phyloP scores from a whole-genome alignment of 2,113 vertebrate species.

The Lycaon pictus region DNA sequence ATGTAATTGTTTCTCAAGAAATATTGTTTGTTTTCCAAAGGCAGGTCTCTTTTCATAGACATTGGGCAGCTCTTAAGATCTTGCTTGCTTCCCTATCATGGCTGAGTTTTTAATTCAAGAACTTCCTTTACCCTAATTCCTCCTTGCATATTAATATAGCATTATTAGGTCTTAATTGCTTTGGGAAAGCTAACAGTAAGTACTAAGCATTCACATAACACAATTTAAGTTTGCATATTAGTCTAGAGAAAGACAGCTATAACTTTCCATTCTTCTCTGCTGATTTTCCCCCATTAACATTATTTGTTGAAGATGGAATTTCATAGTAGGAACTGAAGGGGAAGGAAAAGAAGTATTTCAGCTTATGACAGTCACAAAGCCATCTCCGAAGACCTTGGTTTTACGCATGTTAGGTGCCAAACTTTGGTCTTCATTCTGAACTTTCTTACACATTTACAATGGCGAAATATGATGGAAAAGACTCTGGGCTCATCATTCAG shows the following conservation, averaged over 20 bases:
- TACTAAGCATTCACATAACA: neutral
- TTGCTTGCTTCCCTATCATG: neutral
- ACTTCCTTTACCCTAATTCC: neutral
- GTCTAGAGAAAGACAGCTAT: neutral
- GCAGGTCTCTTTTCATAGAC: neutral
- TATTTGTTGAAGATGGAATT: neutral
- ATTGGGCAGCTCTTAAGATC: neutral
- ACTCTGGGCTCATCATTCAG: slow-evolving; percentile 41
- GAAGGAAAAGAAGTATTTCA: neutral
- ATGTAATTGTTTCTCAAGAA: neutral
- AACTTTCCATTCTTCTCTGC: neutral
- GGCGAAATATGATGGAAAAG: slow-evolving; percentile 44
- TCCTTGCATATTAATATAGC: neutral
- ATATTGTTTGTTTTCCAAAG: neutral
- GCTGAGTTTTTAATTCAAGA: neutral
- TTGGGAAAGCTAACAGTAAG: neutral
- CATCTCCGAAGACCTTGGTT: neutral
- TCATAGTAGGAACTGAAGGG: neutral
- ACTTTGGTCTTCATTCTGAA: slow-evolving; percentile 51
- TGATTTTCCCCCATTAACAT: neutral
- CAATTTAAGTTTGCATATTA: neutral
- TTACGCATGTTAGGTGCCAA: neutral
- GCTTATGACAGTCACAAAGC: neutral
- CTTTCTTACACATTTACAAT: slow-evolving; percentile 2
- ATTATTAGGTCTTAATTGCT: neutral